Conservation (phyloP, 2,888 invertebrate species). For the Ectemnius cavifrons region DNA sequence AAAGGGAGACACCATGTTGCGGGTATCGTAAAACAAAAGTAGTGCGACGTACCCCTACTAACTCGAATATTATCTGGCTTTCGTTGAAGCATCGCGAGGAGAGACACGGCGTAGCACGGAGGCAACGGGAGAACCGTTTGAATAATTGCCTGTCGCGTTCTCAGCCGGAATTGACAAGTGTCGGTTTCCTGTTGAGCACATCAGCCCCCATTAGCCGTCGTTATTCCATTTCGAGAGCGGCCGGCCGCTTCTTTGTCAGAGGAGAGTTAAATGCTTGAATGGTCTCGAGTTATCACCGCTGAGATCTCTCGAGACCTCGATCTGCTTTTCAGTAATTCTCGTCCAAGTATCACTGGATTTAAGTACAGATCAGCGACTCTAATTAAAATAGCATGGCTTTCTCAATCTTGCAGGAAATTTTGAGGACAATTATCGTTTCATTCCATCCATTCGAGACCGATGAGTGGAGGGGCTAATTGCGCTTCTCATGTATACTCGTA, state of each 20-base stretch:
- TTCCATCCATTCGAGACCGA: too few species aligned
- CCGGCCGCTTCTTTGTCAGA: conserved; percentile 44
- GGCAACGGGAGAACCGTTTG: conserved; percentile 39
- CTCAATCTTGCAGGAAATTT: too few species aligned
- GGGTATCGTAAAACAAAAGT: conserved; percentile 21
- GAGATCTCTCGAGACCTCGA: conserved; percentile 12
- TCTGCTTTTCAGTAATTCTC: conserved; percentile 4
- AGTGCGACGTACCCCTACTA: conserved; percentile 37
- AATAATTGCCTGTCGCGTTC: conserved; percentile 50
- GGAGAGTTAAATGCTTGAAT: conserved; percentile 46
- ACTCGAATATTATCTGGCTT: too few species aligned
- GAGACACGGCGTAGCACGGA: too few species aligned
- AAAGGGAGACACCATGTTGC: not conserved
- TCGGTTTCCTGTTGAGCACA: conserved; percentile 68
- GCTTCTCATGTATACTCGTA: too few species aligned
- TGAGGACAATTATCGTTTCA: too few species aligned
- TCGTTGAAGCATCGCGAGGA: too few species aligned
- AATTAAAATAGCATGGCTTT: too few species aligned
- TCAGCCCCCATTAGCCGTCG: conserved; percentile 63
- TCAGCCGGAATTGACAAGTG: conserved; percentile 65
- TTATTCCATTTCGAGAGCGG: conserved; percentile 55
- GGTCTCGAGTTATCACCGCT: conserved; percentile 47
- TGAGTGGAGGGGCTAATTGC: too few species aligned
- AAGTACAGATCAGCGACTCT: not conserved
- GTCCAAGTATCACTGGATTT: not conserved